Conservation (phyloP, 2,797 vertebrate genomes). For the Threskiornis aethiopicus region DNA sequence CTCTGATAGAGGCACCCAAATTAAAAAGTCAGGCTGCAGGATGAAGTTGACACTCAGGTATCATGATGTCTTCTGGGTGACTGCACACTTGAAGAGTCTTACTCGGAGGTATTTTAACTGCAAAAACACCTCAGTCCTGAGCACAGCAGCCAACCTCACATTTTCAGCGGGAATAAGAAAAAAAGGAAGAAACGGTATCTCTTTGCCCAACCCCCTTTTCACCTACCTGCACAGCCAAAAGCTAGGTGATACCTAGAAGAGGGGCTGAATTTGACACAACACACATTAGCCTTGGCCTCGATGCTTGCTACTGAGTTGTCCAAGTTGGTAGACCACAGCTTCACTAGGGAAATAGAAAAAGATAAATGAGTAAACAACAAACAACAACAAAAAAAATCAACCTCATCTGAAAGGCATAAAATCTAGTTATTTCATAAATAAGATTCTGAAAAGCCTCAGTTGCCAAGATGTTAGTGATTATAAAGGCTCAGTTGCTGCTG, state of each 20-base stretch:
- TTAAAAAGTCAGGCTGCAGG: neutral
- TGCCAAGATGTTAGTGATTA: neutral
- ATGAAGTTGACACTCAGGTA: neutral
- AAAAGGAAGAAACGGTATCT: neutral
- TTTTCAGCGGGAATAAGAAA: neutral
- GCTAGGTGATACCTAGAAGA: constrained; percentile 97
- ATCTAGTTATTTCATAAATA: neutral
- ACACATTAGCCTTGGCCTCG: constrained; percentile 97
- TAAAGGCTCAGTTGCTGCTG: neutral
- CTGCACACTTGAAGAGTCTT: neutral
- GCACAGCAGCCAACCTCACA: neutral
- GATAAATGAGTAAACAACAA: neutral
- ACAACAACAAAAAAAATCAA: neutral
- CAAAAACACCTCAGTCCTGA: neutral
- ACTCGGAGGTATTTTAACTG: neutral
- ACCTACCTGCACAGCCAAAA: constrained; percentile 96
- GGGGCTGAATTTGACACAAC: constrained; percentile 98
- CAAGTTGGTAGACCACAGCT: constrained; percentile 97
- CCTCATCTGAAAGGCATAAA: neutral
- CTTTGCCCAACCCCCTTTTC: neutral
- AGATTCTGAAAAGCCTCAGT: neutral
- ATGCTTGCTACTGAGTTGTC: constrained; percentile 99
- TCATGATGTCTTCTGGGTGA: neutral
- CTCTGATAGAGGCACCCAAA: neutral
- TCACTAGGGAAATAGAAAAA: constrained; percentile 81